A percentile compares a stretch with the other conserved stretches of the same genome.
Conservation (phyloP, 2,113 vertebrate species). For the Cebus imitator region DNA sequence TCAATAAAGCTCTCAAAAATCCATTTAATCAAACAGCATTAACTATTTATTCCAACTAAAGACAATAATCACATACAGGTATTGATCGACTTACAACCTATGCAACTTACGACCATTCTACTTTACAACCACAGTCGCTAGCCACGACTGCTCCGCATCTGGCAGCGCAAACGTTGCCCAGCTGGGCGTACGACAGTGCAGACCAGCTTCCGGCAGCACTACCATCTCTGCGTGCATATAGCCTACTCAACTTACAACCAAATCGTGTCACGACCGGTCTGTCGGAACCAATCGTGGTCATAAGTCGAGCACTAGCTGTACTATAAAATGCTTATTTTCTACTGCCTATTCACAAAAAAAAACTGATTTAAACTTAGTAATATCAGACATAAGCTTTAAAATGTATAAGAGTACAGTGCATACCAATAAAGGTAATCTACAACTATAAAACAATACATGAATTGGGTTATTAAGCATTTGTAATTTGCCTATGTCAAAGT, state of each 20-base stretch:
- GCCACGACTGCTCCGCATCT: no score
- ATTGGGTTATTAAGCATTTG: neutral
- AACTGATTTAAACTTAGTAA: constrained; percentile 42
- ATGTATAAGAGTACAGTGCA: neutral
- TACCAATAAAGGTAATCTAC: constrained; percentile 27
- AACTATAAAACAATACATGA: constrained; percentile 13
- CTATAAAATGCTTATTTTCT: constrained; percentile 8
- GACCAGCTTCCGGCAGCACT: no score
- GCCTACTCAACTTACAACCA: no score
- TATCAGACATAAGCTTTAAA: neutral
- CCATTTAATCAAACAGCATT: neutral
- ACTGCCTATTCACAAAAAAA: constrained; percentile 20
- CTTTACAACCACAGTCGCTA: no score
- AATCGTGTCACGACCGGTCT: no score
- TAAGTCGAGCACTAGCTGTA: no score
- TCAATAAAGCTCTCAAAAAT: constrained; percentile 24
- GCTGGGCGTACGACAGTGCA: no score
- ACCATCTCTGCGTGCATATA: no score
- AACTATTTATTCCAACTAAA: constrained; percentile 16
- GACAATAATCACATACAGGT: neutral
- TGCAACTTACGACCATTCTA: no score
- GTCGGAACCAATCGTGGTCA: no score
- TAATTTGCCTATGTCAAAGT: neutral
- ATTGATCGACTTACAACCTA: no score
- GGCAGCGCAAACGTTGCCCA: no score